Evolutionary conservation across 1,140 invertebrate species (phyloP).

Genomic region (Bactericera cockerelli): DNA sequence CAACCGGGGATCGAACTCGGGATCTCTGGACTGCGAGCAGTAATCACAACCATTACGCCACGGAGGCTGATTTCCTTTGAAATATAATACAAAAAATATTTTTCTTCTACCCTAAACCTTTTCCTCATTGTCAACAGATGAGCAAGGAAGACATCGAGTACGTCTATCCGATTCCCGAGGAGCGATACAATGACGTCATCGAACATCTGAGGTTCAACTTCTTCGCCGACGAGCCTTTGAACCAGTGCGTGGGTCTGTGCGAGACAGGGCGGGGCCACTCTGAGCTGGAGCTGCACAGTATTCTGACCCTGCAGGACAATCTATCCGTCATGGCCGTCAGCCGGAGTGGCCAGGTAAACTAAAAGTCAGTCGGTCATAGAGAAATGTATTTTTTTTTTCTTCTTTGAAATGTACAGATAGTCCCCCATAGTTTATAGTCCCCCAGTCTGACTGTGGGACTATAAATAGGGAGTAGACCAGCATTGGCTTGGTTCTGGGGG

Average conservation of each 20-base stretch:
- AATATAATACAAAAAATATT: too few species aligned
- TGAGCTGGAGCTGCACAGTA: constrained; percentile 54
- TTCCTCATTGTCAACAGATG: background rate
- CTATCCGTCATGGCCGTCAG: constrained; percentile 51
- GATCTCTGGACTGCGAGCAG: too few species aligned
- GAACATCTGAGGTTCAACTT: constrained; percentile 50
- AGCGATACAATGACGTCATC: constrained; percentile 37
- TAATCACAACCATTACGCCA: too few species aligned
- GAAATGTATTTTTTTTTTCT: too few species aligned
- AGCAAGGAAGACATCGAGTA: constrained; percentile 17
- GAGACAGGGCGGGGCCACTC: constrained; percentile 43
- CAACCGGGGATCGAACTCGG: too few species aligned
- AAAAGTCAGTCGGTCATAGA: constrained; percentile 7
- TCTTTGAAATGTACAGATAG: background rate
- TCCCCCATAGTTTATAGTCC: too few species aligned
- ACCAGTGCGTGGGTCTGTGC: constrained; percentile 54
- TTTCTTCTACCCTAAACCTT: too few species aligned
- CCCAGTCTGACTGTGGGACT: too few species aligned
- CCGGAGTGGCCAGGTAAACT: constrained; percentile 38
- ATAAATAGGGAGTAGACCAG: too few species aligned
- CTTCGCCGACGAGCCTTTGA: constrained; percentile 65
- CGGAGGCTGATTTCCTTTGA: too few species aligned
- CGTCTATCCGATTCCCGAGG: constrained; percentile 20
- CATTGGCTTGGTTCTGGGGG: too few species aligned
- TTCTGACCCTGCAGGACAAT: constrained; percentile 47